Base-by-base conservation (phyloP, 2,113 vertebrate genomes). In the Phycodurus eques region DNA sequence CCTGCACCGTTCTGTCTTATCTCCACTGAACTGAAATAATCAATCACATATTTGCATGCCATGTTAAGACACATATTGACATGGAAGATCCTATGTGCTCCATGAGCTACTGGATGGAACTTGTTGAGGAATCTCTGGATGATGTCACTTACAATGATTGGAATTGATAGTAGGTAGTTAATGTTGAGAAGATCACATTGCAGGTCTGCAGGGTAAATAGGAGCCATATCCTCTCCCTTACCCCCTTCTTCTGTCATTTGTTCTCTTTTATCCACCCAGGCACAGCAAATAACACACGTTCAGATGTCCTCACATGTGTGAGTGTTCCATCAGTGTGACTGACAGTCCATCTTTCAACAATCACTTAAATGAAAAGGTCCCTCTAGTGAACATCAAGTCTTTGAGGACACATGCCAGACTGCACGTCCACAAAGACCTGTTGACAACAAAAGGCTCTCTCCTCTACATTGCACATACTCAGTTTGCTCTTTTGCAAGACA, bases 51-150 rank as follows among this genome's bases (percentile, higher is more conserved):
- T 68, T 51, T 68, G 42, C 31, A 51, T 42, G 62, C 62, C 49
- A 0, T 77, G 54, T 59, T 70, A 22, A 67, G 72, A 80, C 78
- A 80, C 56, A 72, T 54, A 72, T 74, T 73, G 76, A 76, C 76
- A 75, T 79, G 72, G 65, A 67, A 64, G 63, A 53, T 68, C 65
- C 75, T 74, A 72, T 74, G 78, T 22, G 73, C 51, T 76, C 69
- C 68, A 60, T 68, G 70, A 17, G 35, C 59, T 79, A 75, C 89
- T 87, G 77, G 90, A 89, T 82, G 75, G 31, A 64, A 90, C 90
- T 76, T 87, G 90, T 90, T 80, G n/a, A 82, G 73, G 89, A 89
- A 89, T 91, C 83, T 83, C n/a, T 78, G 80, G 66, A 77, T 90
- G 86, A 90, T 84, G 85, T 91, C 87, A 90, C 83, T 78, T 75